Evolutionary conservation across 1,140 invertebrate species (phyloP), one percentile per base, ranked within the genome.

Genomic region (Drosophila prosaltans): DNA sequence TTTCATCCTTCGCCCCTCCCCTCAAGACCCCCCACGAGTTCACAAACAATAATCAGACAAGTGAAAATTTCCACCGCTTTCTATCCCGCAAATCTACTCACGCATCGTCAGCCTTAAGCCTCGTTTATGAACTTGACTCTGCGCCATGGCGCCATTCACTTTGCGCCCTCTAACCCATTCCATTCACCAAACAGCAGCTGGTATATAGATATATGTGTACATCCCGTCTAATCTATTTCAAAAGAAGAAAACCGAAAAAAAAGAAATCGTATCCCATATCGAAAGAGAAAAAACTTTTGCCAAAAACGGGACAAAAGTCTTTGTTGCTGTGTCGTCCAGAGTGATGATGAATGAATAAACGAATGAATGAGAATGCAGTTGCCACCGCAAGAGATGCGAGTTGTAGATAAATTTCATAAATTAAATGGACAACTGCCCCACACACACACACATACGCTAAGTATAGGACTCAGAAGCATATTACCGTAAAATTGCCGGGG

Each of bases 391-490:
- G 67, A 60, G 80, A 88, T 89, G 80, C 59, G 72, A 81, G 72
- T 48, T 69, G 61, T 81, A 89, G 84, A 91, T 91, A 91, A 90
- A 88, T 88, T 91, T 91, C 80, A 78, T 84, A 88, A 91, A 91
- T 91, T 91, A 91, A 91, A 91, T 91, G 86, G 74, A 88, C 80
- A 80, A 55, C 58, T 57, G 28, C 60, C 57, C 59, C 64, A 68
- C 61, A 51, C 9, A 51, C 45, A 51, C 1, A 51, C 21, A 26
- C 2, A 48, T 2, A 8, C 16, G 43, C 45, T 51, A 51, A 51
- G 45, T 51, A 51, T 39, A 69, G 61, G 39, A 60, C 28, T 40
- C 45, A n/a, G 43, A 60, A 69, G 70, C 90, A 91, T 81, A 91
- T 91, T 84, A 91, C 74, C 83, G 90, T 74, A 84, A 91, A 91